These are phyloP conservation scores for Frieseomelitta varia DNA, from an alignment of 1,140 invertebrate species.

Conservation along the genomic window DNA sequence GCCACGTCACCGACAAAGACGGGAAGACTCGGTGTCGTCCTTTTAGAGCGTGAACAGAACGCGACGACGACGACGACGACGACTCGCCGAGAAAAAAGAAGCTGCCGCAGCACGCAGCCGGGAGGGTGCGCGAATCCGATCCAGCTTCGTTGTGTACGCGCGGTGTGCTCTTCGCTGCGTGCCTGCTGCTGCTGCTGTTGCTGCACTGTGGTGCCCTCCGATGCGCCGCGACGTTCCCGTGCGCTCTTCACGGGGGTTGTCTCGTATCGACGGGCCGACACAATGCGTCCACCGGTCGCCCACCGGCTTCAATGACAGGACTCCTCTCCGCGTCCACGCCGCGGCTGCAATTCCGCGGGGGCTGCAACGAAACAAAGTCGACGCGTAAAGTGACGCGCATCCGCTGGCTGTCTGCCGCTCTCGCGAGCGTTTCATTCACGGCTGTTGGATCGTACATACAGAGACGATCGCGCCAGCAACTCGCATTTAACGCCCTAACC, in stretches of 20 bases:
- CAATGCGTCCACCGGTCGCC: constrained; percentile 43
- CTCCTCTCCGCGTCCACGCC: constrained; percentile 17
- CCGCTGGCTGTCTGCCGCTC: not conserved
- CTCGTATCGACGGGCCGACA: constrained; percentile 29
- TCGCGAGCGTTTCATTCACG: not conserved
- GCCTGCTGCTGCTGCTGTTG: not conserved
- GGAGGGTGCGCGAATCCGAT: not conserved
- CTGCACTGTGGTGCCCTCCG: constrained; percentile 60
- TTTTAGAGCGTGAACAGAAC: constrained; percentile 42
- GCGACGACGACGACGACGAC: constrained; percentile 20
- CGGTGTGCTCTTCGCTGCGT: constrained; percentile 16
- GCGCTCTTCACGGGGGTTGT: not conserved
- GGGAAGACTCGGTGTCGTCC: constrained; percentile 28
- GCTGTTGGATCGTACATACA: too few species aligned
- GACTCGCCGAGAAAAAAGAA: constrained; percentile 19
- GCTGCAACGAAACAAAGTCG: constrained; percentile 32
- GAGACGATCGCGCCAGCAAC: too few species aligned
- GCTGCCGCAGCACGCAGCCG: not conserved
- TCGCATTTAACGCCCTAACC: too few species aligned
- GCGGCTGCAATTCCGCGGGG: constrained; percentile 13
- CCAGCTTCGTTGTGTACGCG: not conserved
- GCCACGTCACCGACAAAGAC: not conserved
- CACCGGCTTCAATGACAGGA: constrained; percentile 41
- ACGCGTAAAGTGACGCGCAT: constrained; percentile 8
- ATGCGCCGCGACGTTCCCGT: not conserved